A percentile compares a stretch with the other conserved stretches of the same genome.
Conservation (phyloP, 2,888 invertebrate species). For the Limnephilus marmoratus region DNA sequence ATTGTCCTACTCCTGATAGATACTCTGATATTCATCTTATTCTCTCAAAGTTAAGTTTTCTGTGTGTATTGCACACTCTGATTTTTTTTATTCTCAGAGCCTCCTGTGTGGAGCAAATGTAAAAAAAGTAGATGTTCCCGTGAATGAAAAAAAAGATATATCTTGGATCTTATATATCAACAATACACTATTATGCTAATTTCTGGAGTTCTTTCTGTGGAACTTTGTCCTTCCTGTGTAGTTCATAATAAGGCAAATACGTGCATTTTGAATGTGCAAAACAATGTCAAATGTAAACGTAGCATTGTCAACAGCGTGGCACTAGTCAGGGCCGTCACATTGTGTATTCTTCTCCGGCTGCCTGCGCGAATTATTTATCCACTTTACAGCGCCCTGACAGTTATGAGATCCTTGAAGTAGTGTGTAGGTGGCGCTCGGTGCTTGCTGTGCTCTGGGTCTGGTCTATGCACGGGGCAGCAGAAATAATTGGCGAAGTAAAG, state of each 20-base stretch:
- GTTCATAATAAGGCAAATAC: background rate
- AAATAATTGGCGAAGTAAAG: background rate
- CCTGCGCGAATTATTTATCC: slow-evolving; percentile 11
- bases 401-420: slow-evolving; percentile 1
- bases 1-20: too few relatives aligned
- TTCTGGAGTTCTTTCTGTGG: background rate
- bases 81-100: too few relatives aligned
- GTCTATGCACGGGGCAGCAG: background rate
- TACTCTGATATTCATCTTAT: too few relatives aligned
- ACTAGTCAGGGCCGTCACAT: background rate
- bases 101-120: too few relatives aligned
- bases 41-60: too few relatives aligned
- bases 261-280: background rate
- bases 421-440: background rate
- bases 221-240: background rate
- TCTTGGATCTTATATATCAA: background rate
- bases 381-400: background rate
- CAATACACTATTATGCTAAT: background rate
- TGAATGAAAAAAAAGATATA: background rate
- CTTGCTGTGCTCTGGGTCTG: background rate
- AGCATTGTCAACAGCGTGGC: background rate
- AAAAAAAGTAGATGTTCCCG: background rate
- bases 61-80: too few relatives aligned
- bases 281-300: background rate
- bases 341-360: background rate